Conservation (phyloP, 2,888 invertebrate genomes). For the Scaptodrosophila latifasciaeformis region DNA sequence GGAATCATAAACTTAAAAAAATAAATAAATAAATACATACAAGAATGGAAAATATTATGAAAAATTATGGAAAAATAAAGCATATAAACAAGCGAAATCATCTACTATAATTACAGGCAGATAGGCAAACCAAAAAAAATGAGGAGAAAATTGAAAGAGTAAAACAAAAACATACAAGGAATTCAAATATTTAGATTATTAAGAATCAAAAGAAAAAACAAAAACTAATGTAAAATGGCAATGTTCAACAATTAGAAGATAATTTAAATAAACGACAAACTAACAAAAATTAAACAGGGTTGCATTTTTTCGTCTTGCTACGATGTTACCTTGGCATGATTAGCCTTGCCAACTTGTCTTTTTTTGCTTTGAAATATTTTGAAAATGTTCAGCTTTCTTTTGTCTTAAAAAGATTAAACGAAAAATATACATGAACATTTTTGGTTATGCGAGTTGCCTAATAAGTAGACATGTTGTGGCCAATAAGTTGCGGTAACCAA, state of each 20-base stretch:
- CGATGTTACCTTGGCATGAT: not conserved
- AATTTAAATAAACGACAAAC: constrained; percentile 53
- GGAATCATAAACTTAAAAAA: constrained; percentile 38
- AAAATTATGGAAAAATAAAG: constrained; percentile 9
- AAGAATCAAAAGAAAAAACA: constrained; percentile 24
- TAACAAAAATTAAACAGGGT: constrained; percentile 3
- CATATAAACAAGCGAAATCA: constrained; percentile 18
- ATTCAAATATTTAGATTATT: constrained; percentile 30
- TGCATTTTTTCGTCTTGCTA: not conserved
- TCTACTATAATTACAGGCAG: constrained; percentile 8
- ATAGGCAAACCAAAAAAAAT: constrained; percentile 21
- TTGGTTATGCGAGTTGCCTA: constrained; percentile 48
- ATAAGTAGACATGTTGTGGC: constrained; percentile 67
- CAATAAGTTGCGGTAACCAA: constrained; percentile 59
- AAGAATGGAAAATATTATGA: constrained; percentile 9
- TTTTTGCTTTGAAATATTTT: not conserved
- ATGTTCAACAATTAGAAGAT: constrained; percentile 56
- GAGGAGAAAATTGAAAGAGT: constrained; percentile 15
- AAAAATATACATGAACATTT: too few species aligned
- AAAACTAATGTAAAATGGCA: constrained; percentile 21
- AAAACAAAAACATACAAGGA: constrained; percentile 36
- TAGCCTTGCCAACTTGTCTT: not conserved
- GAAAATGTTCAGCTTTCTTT: not conserved
- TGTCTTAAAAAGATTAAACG: too few species aligned
- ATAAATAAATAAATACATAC: constrained; percentile 13